Conservation (phyloP, 2,888 invertebrate genomes). For the Chrysopilus asiliformis region DNA sequence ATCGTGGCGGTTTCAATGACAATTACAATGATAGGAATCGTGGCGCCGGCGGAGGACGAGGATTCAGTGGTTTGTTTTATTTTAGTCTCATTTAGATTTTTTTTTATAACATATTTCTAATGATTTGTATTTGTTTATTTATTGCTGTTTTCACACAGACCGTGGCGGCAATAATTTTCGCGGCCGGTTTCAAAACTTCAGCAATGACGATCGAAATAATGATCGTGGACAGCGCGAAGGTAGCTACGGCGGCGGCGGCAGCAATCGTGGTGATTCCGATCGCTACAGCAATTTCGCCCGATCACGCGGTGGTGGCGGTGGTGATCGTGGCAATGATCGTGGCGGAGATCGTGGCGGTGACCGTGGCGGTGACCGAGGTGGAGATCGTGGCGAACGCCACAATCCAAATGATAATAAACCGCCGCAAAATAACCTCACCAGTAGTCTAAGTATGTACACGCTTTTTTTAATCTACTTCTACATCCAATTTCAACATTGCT, state of each 20-base stretch:
- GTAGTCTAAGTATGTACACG: slow-evolving; percentile 1
- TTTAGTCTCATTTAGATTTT: neutral
- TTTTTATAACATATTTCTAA: neutral
- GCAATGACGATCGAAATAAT: slow-evolving; percentile 32
- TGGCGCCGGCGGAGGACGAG: slow-evolving; percentile 38
- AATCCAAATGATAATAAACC: slow-evolving; percentile 26
- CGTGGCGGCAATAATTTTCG: slow-evolving; percentile 34
- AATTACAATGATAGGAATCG: slow-evolving; percentile 38
- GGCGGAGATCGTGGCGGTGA: neutral
- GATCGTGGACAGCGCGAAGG: slow-evolving; percentile 33
- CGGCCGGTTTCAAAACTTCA: slow-evolving; percentile 34
- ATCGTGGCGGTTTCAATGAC: slow-evolving; percentile 35
- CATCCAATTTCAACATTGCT: no score
- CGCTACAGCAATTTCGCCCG: slow-evolving; percentile 35
- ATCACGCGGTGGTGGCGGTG: slow-evolving; percentile 24
- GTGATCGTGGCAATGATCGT: neutral
- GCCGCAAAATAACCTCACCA: neutral
- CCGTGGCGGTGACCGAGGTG: neutral
- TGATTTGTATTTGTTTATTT: slow-evolving; percentile 9
- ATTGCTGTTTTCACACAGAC: slow-evolving; percentile 21
- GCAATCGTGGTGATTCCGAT: slow-evolving; percentile 36
- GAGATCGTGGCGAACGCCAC: slow-evolving; percentile 15
- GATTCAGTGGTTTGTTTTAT: slow-evolving; percentile 35
- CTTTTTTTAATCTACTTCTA: no score
- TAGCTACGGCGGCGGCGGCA: slow-evolving; percentile 26